phyloP scores from a whole-genome alignment of 2,113 vertebrate species.

The Manacus vitellinus region DNA sequence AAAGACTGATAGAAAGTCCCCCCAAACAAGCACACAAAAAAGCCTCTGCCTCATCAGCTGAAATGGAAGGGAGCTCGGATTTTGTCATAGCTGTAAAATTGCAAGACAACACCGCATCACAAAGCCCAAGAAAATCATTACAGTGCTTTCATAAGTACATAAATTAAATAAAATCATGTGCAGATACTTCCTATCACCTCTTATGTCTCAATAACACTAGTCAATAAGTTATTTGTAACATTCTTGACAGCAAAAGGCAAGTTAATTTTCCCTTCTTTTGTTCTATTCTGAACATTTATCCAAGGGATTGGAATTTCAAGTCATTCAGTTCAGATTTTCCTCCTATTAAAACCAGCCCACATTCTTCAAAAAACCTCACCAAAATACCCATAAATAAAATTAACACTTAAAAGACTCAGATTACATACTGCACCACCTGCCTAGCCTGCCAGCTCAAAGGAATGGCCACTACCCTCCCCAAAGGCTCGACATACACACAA shows the following conservation, averaged over 20 bases:
- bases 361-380: neutral
- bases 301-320: neutral
- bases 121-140: neutral
- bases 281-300: neutral
- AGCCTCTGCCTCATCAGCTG: neutral
- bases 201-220: neutral
- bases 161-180: neutral
- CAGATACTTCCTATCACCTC: neutral
- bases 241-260: neutral
- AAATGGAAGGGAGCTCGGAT: neutral
- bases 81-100: neutral
- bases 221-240: neutral
- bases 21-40: neutral
- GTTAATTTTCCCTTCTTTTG: neutral
- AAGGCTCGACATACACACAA: accelerated
- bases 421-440: neutral
- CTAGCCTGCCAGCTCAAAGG: neutral
- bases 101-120: neutral
- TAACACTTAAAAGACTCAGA: neutral
- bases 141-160: neutral
- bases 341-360: neutral
- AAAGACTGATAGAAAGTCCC: neutral
- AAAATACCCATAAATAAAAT: neutral
- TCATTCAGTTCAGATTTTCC: neutral
- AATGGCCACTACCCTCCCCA: neutral